phyloP scores from a whole-genome alignment of 2,888 invertebrate species.

The Ectemnius continuus region DNA sequence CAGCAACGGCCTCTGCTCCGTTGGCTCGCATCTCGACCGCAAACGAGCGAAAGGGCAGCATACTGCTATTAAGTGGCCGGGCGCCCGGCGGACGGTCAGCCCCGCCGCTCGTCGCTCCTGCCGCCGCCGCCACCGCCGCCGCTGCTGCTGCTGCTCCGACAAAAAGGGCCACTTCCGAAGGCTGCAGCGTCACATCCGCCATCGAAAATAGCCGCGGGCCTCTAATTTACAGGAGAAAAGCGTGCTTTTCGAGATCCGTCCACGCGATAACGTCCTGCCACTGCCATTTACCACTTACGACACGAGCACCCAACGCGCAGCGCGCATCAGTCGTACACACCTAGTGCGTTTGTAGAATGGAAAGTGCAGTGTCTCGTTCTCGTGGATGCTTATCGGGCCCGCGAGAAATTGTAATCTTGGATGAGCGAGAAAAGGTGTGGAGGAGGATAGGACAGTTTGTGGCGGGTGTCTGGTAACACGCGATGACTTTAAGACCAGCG shows the following conservation, averaged over 20 bases:
- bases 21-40: constrained; percentile 28
- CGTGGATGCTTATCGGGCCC: too few species aligned
- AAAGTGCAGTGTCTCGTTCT: background rate
- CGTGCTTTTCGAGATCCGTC: constrained; percentile 59
- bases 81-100: constrained; percentile 23
- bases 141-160: constrained; percentile 35
- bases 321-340: constrained; percentile 1
- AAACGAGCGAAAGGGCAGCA: constrained; percentile 44
- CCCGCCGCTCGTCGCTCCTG: too few species aligned
- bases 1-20: constrained; percentile 9
- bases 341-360: constrained; percentile 5
- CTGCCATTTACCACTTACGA: background rate
- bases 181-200: constrained; percentile 68
- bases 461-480: constrained; percentile 27
- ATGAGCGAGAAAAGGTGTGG: too few species aligned
- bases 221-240: constrained; percentile 65
- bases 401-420: constrained; percentile 6
- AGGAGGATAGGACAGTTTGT: constrained; percentile 26
- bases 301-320: background rate
- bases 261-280: constrained; percentile 38
- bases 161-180: constrained; percentile 69
- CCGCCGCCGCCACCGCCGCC: too few species aligned
- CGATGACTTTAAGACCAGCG: constrained; percentile 39
- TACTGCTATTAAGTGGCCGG: constrained; percentile 55
- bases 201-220: constrained; percentile 63